Conservation (phyloP, 2,888 invertebrate genomes). For the Scaptomyza cyrtandrae region DNA sequence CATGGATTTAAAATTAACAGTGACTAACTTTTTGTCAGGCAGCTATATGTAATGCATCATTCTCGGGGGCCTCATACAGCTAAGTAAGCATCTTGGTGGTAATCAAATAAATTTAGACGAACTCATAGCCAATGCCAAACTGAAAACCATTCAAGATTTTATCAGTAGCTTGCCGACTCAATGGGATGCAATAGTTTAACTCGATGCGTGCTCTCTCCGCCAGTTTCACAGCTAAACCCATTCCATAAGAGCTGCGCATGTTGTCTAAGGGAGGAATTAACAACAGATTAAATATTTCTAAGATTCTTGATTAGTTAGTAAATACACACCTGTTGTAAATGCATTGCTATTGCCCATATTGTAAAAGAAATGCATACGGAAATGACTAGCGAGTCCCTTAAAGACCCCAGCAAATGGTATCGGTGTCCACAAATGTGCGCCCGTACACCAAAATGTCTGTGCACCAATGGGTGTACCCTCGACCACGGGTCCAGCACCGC, state of each 20-base stretch:
- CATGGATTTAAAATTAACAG: slow-evolving; percentile 25
- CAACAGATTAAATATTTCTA: neutral
- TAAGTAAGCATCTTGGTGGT: slow-evolving; percentile 42
- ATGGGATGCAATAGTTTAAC: slow-evolving; percentile 96
- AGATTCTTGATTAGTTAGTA: neutral
- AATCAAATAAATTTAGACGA: slow-evolving; percentile 86
- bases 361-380: slow-evolving; percentile 94
- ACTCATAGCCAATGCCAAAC: slow-evolving; percentile 93
- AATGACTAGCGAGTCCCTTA: slow-evolving; percentile 92
- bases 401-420: slow-evolving; percentile 93
- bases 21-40: slow-evolving; percentile 36
- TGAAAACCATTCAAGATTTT: slow-evolving; percentile 89
- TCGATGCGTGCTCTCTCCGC: slow-evolving; percentile 95
- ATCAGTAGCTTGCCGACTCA: slow-evolving; percentile 88
- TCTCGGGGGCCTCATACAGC: slow-evolving; percentile 17
- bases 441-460: slow-evolving; percentile 93
- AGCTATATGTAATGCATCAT: slow-evolving; percentile 11
- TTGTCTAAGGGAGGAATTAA: slow-evolving; percentile 84
- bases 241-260: slow-evolving; percentile 91
- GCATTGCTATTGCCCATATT: slow-evolving; percentile 93
- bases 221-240: slow-evolving; percentile 93
- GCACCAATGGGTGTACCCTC: slow-evolving; percentile 92
- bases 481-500: slow-evolving; percentile 94
- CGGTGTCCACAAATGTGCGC: slow-evolving; percentile 94
- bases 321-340: slow-evolving; percentile 80